Evolutionary conservation across 2,113 vertebrate species (phyloP).

Genomic region (Epinephelus cyanopodus): DNA sequence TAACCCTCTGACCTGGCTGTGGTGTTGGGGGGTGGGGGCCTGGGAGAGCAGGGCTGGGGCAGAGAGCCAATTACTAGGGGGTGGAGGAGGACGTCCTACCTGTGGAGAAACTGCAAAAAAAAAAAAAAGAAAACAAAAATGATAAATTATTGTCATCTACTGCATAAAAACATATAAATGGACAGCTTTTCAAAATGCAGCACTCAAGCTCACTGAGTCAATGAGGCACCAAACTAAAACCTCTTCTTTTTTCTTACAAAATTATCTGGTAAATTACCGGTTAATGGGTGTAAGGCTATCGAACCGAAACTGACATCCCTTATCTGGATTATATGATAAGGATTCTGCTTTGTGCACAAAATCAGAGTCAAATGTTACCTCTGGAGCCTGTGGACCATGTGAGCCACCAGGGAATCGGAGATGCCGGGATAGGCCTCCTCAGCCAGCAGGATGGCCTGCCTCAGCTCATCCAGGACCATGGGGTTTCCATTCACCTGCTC

Average conservation of each 20-base stretch:
- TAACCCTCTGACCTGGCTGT: conserved; percentile 52
- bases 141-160: not conserved
- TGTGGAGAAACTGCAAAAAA: conserved; percentile 89
- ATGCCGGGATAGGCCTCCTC: conserved; percentile 95
- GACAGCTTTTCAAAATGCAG: no score
- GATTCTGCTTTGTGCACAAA: no score
- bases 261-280: no score
- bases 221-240: no score
- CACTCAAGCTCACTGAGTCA: no score
- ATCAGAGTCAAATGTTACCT: conserved; percentile 82
- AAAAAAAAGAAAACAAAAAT: not conserved
- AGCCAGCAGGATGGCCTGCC: conserved; percentile 92
- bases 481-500: conserved; percentile 91
- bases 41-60: conserved; percentile 68
- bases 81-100: conserved; percentile 88
- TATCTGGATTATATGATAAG: not conserved
- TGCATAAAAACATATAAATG: no score
- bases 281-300: no score
- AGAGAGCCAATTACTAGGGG: conserved; percentile 83
- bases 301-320: no score
- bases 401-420: conserved; percentile 93
- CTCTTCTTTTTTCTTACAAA: no score
- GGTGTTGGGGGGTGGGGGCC: conserved; percentile 49
- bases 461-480: conserved; percentile 92
- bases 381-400: conserved; percentile 94